Evolutionary conservation across 2,113 vertebrate genomes (phyloP).

Genomic region (Neoarius graeffei): DNA sequence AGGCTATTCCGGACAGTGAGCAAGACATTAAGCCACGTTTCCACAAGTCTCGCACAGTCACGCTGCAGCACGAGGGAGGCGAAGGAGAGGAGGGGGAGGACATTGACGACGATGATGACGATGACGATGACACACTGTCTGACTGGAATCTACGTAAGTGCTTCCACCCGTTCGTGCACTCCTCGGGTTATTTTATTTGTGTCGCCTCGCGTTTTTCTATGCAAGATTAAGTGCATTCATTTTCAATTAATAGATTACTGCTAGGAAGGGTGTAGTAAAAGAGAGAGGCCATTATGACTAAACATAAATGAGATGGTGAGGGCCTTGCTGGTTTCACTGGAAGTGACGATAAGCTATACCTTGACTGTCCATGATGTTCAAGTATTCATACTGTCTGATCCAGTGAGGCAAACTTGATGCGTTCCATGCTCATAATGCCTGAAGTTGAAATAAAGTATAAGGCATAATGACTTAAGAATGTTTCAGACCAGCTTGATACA

Average conservation of each 20-base stretch:
- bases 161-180: neutral
- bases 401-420: neutral
- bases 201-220: neutral
- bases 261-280: neutral
- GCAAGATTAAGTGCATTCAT: neutral
- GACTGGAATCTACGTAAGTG: constrained; percentile 57
- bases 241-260: neutral
- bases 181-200: neutral
- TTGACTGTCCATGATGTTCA: constrained; percentile 48
- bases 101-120: constrained; percentile 65
- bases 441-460: neutral
- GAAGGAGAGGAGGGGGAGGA: constrained; percentile 74
- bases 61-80: constrained; percentile 89
- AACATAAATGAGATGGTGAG: neutral
- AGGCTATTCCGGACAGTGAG: constrained; percentile 80
- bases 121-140: constrained; percentile 53
- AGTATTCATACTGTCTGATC: constrained; percentile 58
- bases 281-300: neutral
- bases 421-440: no score
- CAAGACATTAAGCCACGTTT: constrained; percentile 97
- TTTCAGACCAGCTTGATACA: neutral
- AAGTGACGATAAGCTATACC: constrained; percentile 38
- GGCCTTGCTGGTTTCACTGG: constrained; percentile 9
- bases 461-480: neutral
- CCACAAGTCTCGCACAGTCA: constrained; percentile 93